These are phyloP conservation scores for Antennarius maculatus DNA, from an alignment of 2,797 vertebrate genomes.

Conservation along the genomic window DNA sequence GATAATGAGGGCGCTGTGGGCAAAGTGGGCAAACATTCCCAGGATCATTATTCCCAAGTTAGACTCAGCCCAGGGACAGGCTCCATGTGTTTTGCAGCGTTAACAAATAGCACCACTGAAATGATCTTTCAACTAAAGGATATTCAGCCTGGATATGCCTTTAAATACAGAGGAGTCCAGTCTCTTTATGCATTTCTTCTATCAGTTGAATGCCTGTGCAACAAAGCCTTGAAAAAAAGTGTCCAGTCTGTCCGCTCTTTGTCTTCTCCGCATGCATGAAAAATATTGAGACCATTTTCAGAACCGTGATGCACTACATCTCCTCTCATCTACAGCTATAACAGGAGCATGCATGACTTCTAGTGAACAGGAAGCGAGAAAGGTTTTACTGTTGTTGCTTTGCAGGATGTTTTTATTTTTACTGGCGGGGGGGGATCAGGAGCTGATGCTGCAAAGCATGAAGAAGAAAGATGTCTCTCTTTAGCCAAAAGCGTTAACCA, in stretches of 20 bases:
- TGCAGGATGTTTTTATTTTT: constrained; percentile 28
- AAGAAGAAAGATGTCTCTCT: constrained; percentile 16
- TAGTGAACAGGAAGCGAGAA: constrained; percentile 10
- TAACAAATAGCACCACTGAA: constrained; percentile 52
- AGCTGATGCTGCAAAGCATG: constrained; percentile 34
- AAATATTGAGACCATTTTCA: constrained; percentile 8
- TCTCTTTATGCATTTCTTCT: constrained; percentile 18
- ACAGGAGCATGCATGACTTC: constrained; percentile 18
- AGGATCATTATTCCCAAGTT: constrained; percentile 71
- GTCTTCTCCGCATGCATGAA: constrained; percentile 12
- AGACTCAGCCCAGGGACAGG: constrained; percentile 54
- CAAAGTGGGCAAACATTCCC: constrained; percentile 70
- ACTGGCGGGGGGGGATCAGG: neutral
- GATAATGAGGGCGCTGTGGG: constrained; percentile 65
- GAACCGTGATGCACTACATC: constrained; percentile 6
- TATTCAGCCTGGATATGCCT: constrained; percentile 33
- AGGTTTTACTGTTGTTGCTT: constrained; percentile 33
- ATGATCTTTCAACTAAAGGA: constrained; percentile 42
- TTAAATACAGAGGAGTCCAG: constrained; percentile 39
- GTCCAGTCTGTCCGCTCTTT: constrained; percentile 10
- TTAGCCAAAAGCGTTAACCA: constrained; percentile 12
- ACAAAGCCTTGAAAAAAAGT: constrained; percentile 1
- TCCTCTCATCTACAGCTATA: constrained; percentile 35
- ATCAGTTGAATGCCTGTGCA: constrained; percentile 24
- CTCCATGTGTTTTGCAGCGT: constrained; percentile 35